Evolutionary conservation across 2,797 vertebrate genomes (phyloP), one percentile per base, ranked within the genome.

Genomic region (Coluber constrictor): DNA sequence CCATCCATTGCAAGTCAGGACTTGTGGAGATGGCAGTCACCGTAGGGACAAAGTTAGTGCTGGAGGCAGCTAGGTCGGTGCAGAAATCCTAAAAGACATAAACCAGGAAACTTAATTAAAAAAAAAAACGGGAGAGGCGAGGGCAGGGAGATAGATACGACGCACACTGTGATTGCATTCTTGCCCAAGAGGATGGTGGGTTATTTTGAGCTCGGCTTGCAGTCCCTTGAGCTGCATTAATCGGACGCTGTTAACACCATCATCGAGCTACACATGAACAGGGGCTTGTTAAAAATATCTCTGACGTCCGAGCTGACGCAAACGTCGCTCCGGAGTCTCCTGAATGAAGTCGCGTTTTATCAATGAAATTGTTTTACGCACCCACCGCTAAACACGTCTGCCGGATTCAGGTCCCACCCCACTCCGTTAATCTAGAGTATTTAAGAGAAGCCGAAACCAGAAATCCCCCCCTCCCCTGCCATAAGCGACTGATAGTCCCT

Each of bases 301-400:
- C 98, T 98, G 98, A 99, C 99, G 99, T 99, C 99, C 98, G 97
- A 97, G 96, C 98, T 99, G 98, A 99, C 99, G 99, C 99, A 99
- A 98, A 97, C 94, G 97, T 97, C 98, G 98, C 98, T 98, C 98
- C 98, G 99, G 99, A 99, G 99, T 99, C 99, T 99, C 99, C 99
- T 99, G 98, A 99, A 99, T 99, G 99, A 98, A 98, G 98, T 98
- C 98, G 96, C 97, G 97, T 98, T 98, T 99, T 98, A 98, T 99
- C 98, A 99, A 99, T 99, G 98, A 99, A 98, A 96, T 97, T 89
- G 96, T 97, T 96, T 97, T 98, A 98, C 98, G 97, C 98, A 97
- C 97, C 96, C 95, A 95, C 96, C 37, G 94, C 96, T 47, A 47
- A 94, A 94, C 94, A 87, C 95, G 87, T 94, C 88, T 94, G 54